Percentiles rank a stretch among this genome's conserved stretches.
Conservation (phyloP, 2,888 invertebrate species). For the Himalopsyche anomala region DNA sequence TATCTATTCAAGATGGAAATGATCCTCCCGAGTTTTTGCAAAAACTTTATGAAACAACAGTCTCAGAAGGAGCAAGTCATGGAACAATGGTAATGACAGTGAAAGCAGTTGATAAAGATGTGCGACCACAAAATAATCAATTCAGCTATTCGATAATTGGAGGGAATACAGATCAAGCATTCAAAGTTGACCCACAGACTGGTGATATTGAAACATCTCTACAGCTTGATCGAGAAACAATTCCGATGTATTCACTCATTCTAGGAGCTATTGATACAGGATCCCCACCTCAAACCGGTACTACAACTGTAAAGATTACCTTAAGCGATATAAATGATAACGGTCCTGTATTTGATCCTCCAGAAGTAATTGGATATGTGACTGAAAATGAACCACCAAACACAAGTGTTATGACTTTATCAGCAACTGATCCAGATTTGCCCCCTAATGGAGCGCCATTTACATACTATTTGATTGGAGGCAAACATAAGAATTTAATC, state of each 20-base stretch:
- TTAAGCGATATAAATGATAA: conserved; percentile 95
- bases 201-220: conserved; percentile 89
- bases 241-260: conserved; percentile 84
- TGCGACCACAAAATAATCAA: conserved; percentile 92
- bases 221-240: conserved; percentile 87
- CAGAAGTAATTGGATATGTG: conserved; percentile 85
- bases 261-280: conserved; percentile 94
- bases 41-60: conserved; percentile 84
- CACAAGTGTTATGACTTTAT: conserved; percentile 89
- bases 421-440: conserved; percentile 91
- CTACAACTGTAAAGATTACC: conserved; percentile 87
- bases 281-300: conserved; percentile 93
- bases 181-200: conserved; percentile 91
- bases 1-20: conserved; percentile 96
- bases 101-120: conserved; percentile 93
- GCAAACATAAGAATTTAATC: conserved; percentile 85
- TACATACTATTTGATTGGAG: conserved; percentile 86
- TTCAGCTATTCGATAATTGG: conserved; percentile 93
- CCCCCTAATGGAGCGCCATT: conserved; percentile 95
- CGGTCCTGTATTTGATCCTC: conserved; percentile 88
- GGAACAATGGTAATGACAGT: conserved; percentile 88
- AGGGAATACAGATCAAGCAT: conserved; percentile 89
- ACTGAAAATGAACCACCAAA: conserved; percentile 91
- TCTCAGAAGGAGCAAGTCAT: conserved; percentile 87
- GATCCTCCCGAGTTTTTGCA: conserved; percentile 96